These are phyloP conservation scores for Danio jaintianensis DNA, from an alignment of 2,797 vertebrate genomes.

Conservation along the genomic window DNA sequence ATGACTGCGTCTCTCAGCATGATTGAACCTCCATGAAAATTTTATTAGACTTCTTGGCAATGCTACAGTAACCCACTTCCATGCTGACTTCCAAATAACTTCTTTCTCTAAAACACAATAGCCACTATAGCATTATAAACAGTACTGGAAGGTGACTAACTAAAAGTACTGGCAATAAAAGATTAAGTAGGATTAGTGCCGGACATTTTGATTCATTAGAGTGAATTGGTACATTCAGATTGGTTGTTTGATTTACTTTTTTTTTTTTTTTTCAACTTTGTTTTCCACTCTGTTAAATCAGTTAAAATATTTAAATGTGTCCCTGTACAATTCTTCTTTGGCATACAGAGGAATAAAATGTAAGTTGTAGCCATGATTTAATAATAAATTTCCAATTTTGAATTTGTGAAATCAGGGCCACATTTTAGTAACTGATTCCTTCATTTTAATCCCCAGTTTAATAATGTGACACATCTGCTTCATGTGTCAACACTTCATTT, in stretches of 20 bases:
- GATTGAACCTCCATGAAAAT: constrained; percentile 40
- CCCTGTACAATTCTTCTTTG: too few relatives aligned
- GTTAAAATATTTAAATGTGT: neutral
- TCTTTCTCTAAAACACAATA: constrained; percentile 15
- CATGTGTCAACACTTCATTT: too few relatives aligned
- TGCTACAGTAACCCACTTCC: constrained; percentile 11
- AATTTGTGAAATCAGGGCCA: neutral
- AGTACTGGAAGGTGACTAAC: neutral
- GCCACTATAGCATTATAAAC: neutral
- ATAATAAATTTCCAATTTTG: too few relatives aligned
- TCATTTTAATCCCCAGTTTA: neutral
- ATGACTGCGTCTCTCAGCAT: constrained; percentile 35
- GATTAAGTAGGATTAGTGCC: too few relatives aligned
- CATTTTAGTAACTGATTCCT: neutral
- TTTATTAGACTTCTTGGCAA: constrained; percentile 34
- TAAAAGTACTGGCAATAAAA: neutral
- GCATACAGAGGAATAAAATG: too few relatives aligned
- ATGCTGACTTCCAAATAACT: neutral
- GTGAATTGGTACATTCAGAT: neutral
- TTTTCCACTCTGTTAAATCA: neutral
- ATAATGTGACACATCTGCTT: too few relatives aligned
- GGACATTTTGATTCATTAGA: neutral
- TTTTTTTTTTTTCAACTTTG: neutral
- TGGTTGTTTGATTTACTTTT: too few relatives aligned
- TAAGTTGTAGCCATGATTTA: too few relatives aligned